Base-by-base conservation (phyloP, 2,797 vertebrate genomes). In the Balearica regulorum region DNA sequence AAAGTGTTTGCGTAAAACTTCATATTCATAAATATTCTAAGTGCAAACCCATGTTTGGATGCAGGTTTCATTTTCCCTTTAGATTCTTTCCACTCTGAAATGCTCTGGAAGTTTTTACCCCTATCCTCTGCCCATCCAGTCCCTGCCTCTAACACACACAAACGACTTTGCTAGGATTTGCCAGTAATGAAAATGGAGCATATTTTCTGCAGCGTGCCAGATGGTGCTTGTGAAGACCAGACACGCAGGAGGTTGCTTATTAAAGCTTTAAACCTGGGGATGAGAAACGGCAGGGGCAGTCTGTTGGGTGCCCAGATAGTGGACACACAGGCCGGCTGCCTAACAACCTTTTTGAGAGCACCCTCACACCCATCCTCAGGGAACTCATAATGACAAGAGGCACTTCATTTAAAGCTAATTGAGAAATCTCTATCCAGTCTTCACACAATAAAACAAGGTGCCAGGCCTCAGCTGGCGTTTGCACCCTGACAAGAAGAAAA, bases 391-490 rank as follows among this genome's bases (percentile, higher is more conserved):
- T 94, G 96, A 96, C 95, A 97, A 98, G 96, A 97, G 89, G 92
- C 96, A 98, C 98, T 97, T 98, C 97, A 98, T 98, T 98, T 97
- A 96, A 98, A 98, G 97, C 94, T 98, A 96, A 97, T 98, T 97
- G 97, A 98, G 98, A 97, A 98, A 98, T 97, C 73, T 96, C 97
- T 97, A 94, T 95, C 95, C 96, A 93, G 94, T 96, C 95, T 94
- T 97, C 90, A 88, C 88, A 98, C 97, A 98, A 98, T 98, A 95
- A 97, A 97, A 90, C 58, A 91, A 97, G 97, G 94, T 97, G 94
- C 94, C 26, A 48, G 96, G 96, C 96, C 97, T 98, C 98, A 98
- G 97, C 97, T 98, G 98, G 96, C 41, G 2, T 93, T 97, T 85
- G 75, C 80, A 80, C 92, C 87, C 94, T 84, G 88, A 88, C 90